Percentiles rank a stretch among this genome's conserved stretches.
Evolutionary conservation across 2,113 vertebrate species (phyloP).

Genomic region (Cardinalis cardinalis): DNA sequence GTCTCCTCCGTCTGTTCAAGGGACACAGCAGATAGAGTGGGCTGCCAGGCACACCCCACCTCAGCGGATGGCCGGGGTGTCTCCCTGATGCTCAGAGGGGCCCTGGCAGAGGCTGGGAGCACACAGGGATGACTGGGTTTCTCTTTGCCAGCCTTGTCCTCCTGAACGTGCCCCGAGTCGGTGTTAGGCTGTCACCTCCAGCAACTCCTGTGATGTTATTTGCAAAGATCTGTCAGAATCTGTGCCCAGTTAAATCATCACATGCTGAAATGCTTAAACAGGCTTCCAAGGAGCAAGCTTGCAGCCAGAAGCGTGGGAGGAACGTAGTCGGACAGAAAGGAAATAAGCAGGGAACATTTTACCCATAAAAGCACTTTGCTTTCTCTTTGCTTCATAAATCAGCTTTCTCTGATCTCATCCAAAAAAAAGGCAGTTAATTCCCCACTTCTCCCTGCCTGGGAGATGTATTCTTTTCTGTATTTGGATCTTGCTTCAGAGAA

Average conservation of each 20-base stretch:
- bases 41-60: background rate
- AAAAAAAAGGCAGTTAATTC: conserved; percentile 62
- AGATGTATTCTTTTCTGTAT: conserved; percentile 59
- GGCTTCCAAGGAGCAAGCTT: conserved; percentile 30
- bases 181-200: conserved; percentile 29
- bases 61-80: fast-evolving
- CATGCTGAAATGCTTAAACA: conserved; percentile 60
- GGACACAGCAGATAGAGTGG: background rate
- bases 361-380: conserved; percentile 66
- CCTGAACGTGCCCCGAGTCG: background rate
- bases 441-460: conserved; percentile 51
- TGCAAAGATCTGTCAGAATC: conserved; percentile 51
- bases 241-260: conserved; percentile 50
- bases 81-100: background rate
- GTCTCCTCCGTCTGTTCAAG: background rate
- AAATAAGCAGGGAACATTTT: conserved; percentile 69
- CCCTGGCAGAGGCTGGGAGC: background rate
- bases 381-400: conserved; percentile 66
- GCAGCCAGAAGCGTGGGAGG: conserved; percentile 65
- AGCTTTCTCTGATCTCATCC: conserved; percentile 63
- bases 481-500: conserved; percentile 51
- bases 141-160: background rate
- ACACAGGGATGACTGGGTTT: background rate
- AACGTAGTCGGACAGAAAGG: conserved; percentile 60
- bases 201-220: conserved; percentile 49